Conservation (phyloP, 2,113 vertebrate genomes). For the Daboia siamensis region DNA sequence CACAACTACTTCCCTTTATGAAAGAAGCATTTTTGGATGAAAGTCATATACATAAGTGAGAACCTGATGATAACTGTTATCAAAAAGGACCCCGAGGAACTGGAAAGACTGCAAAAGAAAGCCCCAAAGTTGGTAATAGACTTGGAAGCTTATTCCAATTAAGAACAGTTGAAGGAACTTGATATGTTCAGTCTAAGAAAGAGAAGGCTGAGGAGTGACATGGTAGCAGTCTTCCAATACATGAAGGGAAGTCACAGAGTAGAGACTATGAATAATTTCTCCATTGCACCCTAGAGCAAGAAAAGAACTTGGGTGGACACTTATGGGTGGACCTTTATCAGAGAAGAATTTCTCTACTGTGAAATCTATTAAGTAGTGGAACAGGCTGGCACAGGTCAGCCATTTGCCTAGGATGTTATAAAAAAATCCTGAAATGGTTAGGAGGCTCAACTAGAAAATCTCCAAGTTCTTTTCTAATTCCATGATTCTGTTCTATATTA, state of each 20-base stretch:
- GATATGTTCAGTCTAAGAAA: background rate
- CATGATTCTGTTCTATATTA: background rate
- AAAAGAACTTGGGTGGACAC: background rate
- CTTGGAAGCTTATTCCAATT: background rate
- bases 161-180: background rate
- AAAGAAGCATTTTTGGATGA: background rate
- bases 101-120: background rate
- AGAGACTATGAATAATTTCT: background rate
- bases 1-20: background rate
- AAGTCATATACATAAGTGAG: constrained; percentile 2
- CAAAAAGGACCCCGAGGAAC: background rate
- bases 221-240: background rate
- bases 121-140: background rate
- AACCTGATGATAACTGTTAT: background rate
- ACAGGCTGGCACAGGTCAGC: background rate
- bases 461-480: no score
- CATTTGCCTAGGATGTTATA: background rate
- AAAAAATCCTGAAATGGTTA: no score
- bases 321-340: background rate
- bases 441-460: no score
- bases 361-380: background rate
- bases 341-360: background rate
- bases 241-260: background rate
- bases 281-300: background rate
- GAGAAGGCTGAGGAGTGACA: background rate